These are phyloP conservation scores for Paramuricea clavata DNA, from an alignment of 92 coral and sea anemone genomes.

Conservation along the genomic window DNA sequence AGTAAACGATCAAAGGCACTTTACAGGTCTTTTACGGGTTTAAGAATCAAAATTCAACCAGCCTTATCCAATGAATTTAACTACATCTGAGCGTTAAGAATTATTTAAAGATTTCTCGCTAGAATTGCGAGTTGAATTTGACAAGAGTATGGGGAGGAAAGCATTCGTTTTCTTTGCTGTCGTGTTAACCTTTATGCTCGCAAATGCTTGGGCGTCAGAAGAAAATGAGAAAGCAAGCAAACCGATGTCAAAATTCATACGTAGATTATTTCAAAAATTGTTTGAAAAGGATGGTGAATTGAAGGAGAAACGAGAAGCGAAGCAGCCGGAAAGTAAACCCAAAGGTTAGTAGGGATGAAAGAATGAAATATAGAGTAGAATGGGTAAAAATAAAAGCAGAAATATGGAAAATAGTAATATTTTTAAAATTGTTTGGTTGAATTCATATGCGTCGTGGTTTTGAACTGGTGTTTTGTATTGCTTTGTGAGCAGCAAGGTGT, in stretches of 20 bases:
- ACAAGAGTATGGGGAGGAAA: neutral
- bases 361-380: neutral
- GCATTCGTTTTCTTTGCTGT: neutral
- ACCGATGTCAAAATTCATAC: conserved; percentile 25
- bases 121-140: neutral
- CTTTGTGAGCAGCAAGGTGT: conserved; percentile 13
- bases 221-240: conserved; percentile 5
- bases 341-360: neutral
- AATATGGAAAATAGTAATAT: neutral
- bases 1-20: neutral
- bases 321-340: neutral
- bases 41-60: neutral
- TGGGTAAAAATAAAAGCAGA: neutral
- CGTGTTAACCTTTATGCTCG: neutral
- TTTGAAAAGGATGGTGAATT: neutral
- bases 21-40: conserved; percentile 13
- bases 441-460: neutral
- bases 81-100: neutral
- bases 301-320: neutral
- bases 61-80: neutral
- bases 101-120: neutral
- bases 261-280: conserved; percentile 17
- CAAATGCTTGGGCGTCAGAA: neutral
- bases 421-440: neutral
- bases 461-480: conserved; percentile 12